Evolutionary conservation across 2,888 invertebrate species (phyloP).

Genomic region (Erebia epiphron): DNA sequence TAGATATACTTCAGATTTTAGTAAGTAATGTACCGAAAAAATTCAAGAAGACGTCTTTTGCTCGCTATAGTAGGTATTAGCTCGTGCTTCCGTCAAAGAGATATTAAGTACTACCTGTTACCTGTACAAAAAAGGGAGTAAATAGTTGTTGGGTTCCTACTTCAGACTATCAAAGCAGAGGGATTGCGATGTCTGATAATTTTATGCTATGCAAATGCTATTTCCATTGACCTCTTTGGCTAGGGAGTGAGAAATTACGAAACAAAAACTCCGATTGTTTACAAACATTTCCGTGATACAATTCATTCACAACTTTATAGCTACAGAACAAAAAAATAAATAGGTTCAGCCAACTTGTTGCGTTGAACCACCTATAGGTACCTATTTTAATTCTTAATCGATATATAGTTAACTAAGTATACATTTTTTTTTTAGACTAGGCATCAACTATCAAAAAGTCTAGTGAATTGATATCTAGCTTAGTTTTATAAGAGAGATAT

Average conservation of each 20-base stretch:
- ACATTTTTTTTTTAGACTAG: too few species aligned
- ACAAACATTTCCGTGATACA: slow-evolving; percentile 37
- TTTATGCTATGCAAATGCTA: slow-evolving; percentile 25
- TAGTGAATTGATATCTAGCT: neutral
- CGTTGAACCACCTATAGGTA: neutral
- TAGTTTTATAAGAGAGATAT: too few species aligned
- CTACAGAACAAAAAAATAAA: slow-evolving; percentile 1
- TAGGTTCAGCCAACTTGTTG: neutral
- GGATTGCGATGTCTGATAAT: slow-evolving; percentile 11
- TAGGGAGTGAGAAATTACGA: slow-evolving; percentile 32
- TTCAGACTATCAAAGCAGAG: neutral
- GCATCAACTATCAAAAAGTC: too few species aligned
- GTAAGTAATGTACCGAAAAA: neutral
- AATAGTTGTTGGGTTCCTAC: neutral
- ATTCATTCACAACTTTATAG: slow-evolving; percentile 19
- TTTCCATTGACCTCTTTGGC: slow-evolving; percentile 42
- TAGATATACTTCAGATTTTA: too few species aligned
- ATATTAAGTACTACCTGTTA: neutral
- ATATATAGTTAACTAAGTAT: too few species aligned
- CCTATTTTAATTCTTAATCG: too few species aligned
- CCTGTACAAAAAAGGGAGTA: too few species aligned
- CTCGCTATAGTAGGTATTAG: too few species aligned
- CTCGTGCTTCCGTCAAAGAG: neutral
- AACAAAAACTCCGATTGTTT: slow-evolving; percentile 28
- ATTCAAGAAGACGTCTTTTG: neutral